These are phyloP conservation scores for Ennomos quercinarius DNA, from an alignment of 2,888 invertebrate species.

Conservation along the genomic window DNA sequence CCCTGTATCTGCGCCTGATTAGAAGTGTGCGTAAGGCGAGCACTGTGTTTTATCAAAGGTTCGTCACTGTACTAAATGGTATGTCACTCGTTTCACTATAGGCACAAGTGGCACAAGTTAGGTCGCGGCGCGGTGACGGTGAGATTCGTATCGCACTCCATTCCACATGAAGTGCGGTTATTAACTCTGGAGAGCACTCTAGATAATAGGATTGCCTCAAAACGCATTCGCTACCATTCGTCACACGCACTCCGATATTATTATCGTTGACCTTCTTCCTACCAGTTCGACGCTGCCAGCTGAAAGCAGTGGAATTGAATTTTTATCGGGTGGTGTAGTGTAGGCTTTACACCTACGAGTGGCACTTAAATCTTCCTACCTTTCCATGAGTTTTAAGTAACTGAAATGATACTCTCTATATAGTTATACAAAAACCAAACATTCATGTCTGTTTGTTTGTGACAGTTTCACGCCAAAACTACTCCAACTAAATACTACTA, in stretches of 20 bases:
- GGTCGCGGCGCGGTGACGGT: constrained; percentile 43
- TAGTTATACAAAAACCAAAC: too few species aligned
- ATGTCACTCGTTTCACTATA: not conserved
- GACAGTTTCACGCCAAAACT: too few species aligned
- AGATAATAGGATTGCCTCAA: constrained; percentile 78
- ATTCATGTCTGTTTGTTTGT: too few species aligned
- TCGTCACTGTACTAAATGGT: too few species aligned
- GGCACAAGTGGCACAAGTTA: not conserved
- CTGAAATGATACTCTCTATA: too few species aligned
- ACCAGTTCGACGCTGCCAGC: constrained; percentile 26
- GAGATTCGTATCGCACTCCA: constrained; percentile 68
- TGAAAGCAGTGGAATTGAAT: constrained; percentile 22
- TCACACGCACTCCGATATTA: constrained; percentile 49
- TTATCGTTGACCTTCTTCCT: constrained; percentile 51
- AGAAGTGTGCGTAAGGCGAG: too few species aligned
- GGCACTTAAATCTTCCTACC: too few species aligned
- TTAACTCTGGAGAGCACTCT: constrained; percentile 80
- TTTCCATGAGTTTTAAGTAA: too few species aligned
- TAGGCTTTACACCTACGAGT: constrained; percentile 10
- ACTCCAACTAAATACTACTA: too few species aligned
- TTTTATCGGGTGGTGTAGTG: constrained; percentile 5
- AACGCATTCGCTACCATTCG: constrained; percentile 55
- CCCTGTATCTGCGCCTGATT: too few species aligned
- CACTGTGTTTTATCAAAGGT: too few species aligned
- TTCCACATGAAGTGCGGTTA: constrained; percentile 71